phyloP scores from a whole-genome alignment of 2,113 vertebrate species.

The Oreochromis spilurus region DNA sequence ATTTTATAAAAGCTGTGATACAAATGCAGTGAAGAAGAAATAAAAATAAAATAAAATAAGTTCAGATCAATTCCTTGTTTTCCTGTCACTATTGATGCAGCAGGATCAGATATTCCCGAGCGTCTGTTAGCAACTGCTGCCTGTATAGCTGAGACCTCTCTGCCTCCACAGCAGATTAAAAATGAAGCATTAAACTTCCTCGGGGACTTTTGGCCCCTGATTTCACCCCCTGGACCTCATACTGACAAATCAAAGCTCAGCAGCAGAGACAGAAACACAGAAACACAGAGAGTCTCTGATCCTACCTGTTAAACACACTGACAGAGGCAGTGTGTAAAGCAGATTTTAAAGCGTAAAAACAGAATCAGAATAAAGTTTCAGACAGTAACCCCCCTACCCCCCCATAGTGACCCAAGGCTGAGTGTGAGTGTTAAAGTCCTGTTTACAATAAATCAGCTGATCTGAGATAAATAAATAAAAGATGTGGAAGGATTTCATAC shows the following conservation, averaged over 20 bases:
- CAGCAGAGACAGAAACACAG: not conserved
- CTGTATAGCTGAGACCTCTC: not conserved
- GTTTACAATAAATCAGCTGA: not conserved
- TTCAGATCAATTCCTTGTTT: not conserved
- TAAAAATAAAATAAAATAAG: not conserved
- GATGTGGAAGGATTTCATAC: not conserved
- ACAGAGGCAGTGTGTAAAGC: not conserved
- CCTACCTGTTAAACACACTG: not conserved
- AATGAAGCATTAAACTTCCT: not conserved
- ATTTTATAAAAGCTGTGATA: not conserved
- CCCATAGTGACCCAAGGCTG: not conserved
- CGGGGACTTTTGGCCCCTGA: not conserved
- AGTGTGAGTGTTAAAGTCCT: not conserved
- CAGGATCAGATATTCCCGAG: not conserved
- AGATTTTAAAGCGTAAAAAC: not conserved
- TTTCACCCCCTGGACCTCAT: not conserved
- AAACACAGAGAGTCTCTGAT: not conserved
- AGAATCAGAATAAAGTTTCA: not conserved
- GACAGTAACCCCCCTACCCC: rapidly evolving
- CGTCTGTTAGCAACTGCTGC: not conserved
- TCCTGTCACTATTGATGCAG: not conserved
- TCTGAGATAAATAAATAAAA: not conserved
- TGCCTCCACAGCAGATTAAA: not conserved
- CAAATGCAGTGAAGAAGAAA: not conserved
- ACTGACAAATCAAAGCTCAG: not conserved